Evolutionary conservation across 1,140 invertebrate species (phyloP).

Genomic region (Drosophila ambigua): DNA sequence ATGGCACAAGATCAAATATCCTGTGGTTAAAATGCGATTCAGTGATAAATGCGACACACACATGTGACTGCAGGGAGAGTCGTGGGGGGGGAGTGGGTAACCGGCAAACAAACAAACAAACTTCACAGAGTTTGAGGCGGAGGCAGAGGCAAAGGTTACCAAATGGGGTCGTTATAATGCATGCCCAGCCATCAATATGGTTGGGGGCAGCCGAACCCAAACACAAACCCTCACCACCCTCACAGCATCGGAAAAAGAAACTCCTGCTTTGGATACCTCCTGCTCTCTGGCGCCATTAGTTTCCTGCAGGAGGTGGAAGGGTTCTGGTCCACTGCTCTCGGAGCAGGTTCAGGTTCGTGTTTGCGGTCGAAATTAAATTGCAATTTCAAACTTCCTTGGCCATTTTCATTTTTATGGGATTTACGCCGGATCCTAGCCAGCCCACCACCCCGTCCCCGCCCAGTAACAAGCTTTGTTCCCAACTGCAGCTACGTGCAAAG

Average conservation of each 20-base stretch:
- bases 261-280: constrained; percentile 4
- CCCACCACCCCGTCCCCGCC: constrained; percentile 3
- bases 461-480: constrained; percentile 38
- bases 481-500: constrained; percentile 69
- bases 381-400: constrained; percentile 73
- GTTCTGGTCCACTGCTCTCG: constrained; percentile 4
- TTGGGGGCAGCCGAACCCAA: neutral
- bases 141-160: constrained; percentile 23
- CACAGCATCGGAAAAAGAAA: constrained; percentile 2
- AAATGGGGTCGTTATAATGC: constrained; percentile 55
- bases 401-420: constrained; percentile 77
- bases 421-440: constrained; percentile 34
- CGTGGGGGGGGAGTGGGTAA: neutral
- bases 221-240: neutral
- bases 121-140: neutral
- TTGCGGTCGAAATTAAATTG: constrained; percentile 81
- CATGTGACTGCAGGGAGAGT: constrained; percentile 13
- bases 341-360: constrained; percentile 39
- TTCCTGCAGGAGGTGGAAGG: constrained; percentile 19
- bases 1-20: constrained; percentile 81
- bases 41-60: constrained; percentile 77
- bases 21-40: constrained; percentile 81
- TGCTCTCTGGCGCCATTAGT: constrained; percentile 39
- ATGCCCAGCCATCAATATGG: constrained; percentile 37
- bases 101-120: constrained; percentile 34